A percentile compares a stretch with the other conserved stretches of the same genome.
phyloP scores from a whole-genome alignment of 2,113 vertebrate species.

The Sebastes fasciatus region DNA sequence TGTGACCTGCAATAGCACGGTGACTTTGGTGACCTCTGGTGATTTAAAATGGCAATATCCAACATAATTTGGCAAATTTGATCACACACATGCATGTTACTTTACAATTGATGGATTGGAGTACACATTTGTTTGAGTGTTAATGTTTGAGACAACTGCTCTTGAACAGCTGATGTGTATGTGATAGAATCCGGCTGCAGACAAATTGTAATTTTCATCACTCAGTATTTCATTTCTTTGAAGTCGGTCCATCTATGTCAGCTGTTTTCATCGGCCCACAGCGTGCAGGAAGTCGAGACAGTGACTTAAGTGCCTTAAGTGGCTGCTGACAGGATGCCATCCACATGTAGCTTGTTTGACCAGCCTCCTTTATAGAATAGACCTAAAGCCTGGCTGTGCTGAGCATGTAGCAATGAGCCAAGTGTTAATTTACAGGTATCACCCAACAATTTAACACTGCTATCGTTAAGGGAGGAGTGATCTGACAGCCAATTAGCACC shows the following conservation, averaged over 20 bases:
- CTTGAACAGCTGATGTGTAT: conserved; percentile 7
- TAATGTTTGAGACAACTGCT: too few relatives aligned
- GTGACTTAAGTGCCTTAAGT: conserved; percentile 8
- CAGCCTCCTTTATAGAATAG: neutral
- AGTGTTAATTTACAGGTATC: conserved; percentile 39
- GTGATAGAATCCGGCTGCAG: neutral
- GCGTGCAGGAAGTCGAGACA: conserved; percentile 5
- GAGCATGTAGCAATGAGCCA: conserved; percentile 3
- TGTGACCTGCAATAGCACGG: too few relatives aligned
- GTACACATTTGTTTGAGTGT: too few relatives aligned
- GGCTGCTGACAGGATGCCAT: conserved; percentile 30
- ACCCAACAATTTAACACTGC: conserved; percentile 5
- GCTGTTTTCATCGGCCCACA: neutral
- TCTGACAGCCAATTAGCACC: neutral
- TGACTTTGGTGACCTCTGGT: too few relatives aligned
- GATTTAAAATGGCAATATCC: too few relatives aligned
- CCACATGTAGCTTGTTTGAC: neutral
- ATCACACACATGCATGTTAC: too few relatives aligned
- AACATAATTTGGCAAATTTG: too few relatives aligned
- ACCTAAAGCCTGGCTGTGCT: conserved; percentile 7
- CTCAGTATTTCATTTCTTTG: conserved; percentile 11
- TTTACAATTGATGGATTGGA: too few relatives aligned
- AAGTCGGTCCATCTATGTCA: conserved; percentile 1
- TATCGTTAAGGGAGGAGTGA: neutral
- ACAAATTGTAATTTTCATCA: conserved; percentile 21